phyloP scores from a whole-genome alignment of 1,140 invertebrate species.

The Bathynomus jamesi region DNA sequence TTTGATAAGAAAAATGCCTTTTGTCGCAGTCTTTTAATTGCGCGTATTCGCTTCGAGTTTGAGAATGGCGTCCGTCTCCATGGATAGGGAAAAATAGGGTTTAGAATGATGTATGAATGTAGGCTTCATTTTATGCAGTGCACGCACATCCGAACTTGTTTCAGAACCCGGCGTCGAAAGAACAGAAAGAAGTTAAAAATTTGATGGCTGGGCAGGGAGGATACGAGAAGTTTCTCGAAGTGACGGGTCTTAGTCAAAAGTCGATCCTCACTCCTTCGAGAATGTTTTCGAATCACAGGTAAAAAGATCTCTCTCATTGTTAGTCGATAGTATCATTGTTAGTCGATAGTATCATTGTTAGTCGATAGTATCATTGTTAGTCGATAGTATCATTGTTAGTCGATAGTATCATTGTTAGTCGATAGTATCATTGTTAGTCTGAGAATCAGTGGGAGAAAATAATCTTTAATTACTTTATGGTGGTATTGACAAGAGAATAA shows the following conservation, averaged over 20 bases:
- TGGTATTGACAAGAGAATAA: neutral
- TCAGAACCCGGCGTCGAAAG: too few relatives aligned
- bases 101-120: too few relatives aligned
- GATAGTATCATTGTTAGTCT: neutral
- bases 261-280: slow-evolving; percentile 64
- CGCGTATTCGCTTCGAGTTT: too few relatives aligned
- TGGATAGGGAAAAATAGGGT: too few relatives aligned
- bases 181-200: too few relatives aligned
- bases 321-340: neutral
- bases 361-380: neutral
- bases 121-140: too few relatives aligned
- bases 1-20: too few relatives aligned
- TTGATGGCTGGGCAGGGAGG: too few relatives aligned
- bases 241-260: slow-evolving; percentile 69
- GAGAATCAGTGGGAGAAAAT: neutral
- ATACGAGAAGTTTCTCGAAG: slow-evolving; percentile 67
- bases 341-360: neutral
- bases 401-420: neutral
- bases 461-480: neutral
- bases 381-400: neutral
- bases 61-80: too few relatives aligned
- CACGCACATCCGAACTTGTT: too few relatives aligned
- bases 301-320: slow-evolving; percentile 29
- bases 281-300: slow-evolving; percentile 63
- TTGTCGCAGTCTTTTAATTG: too few relatives aligned